These are phyloP conservation scores for Origma solitaria DNA, from an alignment of 2,113 vertebrate species.

Conservation along the genomic window DNA sequence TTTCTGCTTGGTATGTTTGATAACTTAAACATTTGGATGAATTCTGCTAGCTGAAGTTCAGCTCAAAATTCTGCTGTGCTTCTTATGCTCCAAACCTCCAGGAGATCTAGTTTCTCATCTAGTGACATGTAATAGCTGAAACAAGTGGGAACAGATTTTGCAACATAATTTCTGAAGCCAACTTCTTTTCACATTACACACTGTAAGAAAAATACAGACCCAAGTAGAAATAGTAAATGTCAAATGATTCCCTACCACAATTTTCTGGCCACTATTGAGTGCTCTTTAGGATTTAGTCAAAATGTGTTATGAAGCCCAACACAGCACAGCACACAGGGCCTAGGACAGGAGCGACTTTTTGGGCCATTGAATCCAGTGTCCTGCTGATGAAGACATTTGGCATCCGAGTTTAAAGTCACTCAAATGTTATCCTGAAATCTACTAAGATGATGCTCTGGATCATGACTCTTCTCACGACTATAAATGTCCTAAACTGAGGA, in stretches of 20 bases:
- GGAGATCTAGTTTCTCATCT: neutral
- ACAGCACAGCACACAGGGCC: neutral
- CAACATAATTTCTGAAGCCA: neutral
- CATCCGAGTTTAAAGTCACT: neutral
- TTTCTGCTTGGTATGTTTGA: neutral
- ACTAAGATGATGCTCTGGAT: neutral
- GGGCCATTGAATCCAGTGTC: neutral
- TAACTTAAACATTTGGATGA: neutral
- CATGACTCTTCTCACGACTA: neutral
- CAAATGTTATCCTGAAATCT: neutral
- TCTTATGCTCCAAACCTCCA: neutral
- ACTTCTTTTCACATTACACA: neutral
- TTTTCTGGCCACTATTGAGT: neutral
- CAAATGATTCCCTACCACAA: neutral
- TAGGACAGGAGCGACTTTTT: fast-evolving
- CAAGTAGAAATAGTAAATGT: neutral
- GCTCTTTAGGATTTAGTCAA: neutral
- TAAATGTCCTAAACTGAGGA: neutral
- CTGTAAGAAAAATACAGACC: neutral
- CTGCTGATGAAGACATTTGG: neutral
- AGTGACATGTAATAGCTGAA: neutral
- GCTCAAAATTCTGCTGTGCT: neutral
- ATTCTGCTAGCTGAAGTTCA: neutral
- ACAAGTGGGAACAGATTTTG: neutral
- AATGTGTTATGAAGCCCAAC: neutral